Percentiles rank a stretch among this genome's conserved stretches.
Evolutionary conservation across 2,113 vertebrate species (phyloP).

Genomic region (Eulacestoma nigropectus): DNA sequence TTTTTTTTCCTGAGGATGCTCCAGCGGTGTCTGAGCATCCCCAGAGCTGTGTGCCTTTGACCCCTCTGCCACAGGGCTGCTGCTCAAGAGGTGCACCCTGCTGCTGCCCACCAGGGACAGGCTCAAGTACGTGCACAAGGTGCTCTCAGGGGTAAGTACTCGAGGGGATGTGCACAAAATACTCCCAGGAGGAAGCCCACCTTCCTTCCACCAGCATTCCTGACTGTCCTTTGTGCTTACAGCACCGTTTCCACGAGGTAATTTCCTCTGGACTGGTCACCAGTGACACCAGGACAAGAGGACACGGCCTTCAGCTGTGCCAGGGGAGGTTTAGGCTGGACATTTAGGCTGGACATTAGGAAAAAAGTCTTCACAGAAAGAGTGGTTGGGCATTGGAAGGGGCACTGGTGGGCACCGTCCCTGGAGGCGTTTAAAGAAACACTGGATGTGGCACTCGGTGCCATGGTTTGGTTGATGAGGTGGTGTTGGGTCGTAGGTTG

Average conservation of each 20-base stretch:
- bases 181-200: slow-evolving; percentile 63
- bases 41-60: neutral
- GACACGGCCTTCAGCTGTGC: neutral
- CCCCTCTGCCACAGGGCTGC: slow-evolving; percentile 71
- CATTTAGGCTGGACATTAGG: neutral
- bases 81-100: slow-evolving; percentile 88
- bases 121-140: slow-evolving; percentile 78
- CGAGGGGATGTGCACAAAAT: slow-evolving; percentile 53
- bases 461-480: too few species aligned
- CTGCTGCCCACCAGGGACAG: slow-evolving; percentile 86
- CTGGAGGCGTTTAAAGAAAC: neutral
- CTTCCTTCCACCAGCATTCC: neutral
- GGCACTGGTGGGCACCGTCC: neutral
- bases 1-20: neutral
- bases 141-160: slow-evolving; percentile 68
- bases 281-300: neutral
- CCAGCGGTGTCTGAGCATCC: neutral
- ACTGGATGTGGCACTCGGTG: neutral
- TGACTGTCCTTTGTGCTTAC: accelerated
- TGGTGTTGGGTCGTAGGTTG: neutral
- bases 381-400: neutral
- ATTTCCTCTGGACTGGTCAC: neutral
- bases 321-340: neutral
- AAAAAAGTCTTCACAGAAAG: neutral
- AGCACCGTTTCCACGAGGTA: accelerated